Evolutionary conservation across 2,797 vertebrate species (phyloP).

Genomic region (Aplochiton taeniatus): DNA sequence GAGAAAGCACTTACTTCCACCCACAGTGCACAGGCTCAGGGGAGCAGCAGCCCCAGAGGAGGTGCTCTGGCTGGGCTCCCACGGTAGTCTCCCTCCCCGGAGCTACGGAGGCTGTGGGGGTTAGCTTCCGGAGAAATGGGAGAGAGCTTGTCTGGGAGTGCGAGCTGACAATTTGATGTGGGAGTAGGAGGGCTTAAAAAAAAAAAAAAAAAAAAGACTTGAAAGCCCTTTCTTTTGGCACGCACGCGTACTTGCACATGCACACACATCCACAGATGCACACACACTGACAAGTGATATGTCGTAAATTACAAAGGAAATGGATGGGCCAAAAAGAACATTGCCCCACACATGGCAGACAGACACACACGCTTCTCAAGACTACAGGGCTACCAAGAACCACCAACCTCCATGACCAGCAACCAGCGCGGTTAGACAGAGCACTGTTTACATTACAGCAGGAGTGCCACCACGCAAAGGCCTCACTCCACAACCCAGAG

Average conservation of each 20-base stretch:
- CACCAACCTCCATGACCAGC: background rate
- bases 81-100: slow-evolving; percentile 46
- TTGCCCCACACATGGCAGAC: background rate
- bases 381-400: slow-evolving; percentile 34
- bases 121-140: slow-evolving; percentile 39
- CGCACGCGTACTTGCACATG: slow-evolving; percentile 11
- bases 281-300: background rate
- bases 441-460: too few relatives aligned
- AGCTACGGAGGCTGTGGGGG: slow-evolving; percentile 32
- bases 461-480: too few relatives aligned
- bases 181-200: slow-evolving; percentile 36
- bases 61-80: slow-evolving; percentile 51
- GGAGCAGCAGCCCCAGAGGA: slow-evolving; percentile 58
- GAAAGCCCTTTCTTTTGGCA: slow-evolving; percentile 39
- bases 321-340: background rate
- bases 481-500: too few relatives aligned
- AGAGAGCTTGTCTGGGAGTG: slow-evolving; percentile 36
- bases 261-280: background rate
- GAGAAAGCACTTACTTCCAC: slow-evolving; percentile 56
- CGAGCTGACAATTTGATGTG: slow-evolving; percentile 39
- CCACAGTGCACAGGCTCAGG: slow-evolving; percentile 47
- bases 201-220: slow-evolving; percentile 27
- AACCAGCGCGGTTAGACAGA: too few relatives aligned
- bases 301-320: too few relatives aligned
- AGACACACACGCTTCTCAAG: slow-evolving; percentile 9